Percentiles rank a stretch among this genome's conserved stretches.
phyloP scores from a whole-genome alignment of 2,888 invertebrate genomes.

The Megastigmus dorsalis region DNA sequence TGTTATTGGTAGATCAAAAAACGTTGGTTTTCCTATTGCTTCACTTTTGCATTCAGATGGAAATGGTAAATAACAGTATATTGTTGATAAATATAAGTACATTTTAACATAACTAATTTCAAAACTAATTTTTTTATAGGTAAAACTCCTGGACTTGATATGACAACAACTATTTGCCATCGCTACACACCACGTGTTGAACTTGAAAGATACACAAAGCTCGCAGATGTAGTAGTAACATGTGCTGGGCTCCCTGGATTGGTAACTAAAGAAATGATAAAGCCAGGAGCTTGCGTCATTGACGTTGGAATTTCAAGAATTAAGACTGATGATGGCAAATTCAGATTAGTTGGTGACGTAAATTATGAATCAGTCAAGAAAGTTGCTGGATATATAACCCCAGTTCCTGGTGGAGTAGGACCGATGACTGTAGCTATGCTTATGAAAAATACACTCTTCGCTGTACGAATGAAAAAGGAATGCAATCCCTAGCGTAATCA shows the following conservation, averaged over 20 bases:
- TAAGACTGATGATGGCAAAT: slow-evolving; percentile 80
- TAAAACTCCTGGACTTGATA: slow-evolving; percentile 82
- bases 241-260: slow-evolving; percentile 85
- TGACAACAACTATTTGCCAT: slow-evolving; percentile 93
- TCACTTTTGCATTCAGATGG: slow-evolving; percentile 88
- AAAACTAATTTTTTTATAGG: slow-evolving; percentile 62
- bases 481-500: not conserved
- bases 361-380: slow-evolving; percentile 89
- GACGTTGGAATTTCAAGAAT: slow-evolving; percentile 91
- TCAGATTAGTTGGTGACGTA: slow-evolving; percentile 90
- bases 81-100: not conserved
- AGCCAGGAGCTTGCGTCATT: slow-evolving; percentile 90
- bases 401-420: slow-evolving; percentile 94
- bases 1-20: slow-evolving; percentile 92
- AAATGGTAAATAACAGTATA: slow-evolving; percentile 77
- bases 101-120: not conserved
- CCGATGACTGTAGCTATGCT: slow-evolving; percentile 97
- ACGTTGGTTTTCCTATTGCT: slow-evolving; percentile 93
- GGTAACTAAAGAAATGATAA: slow-evolving; percentile 89
- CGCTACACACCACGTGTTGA: slow-evolving; percentile 88
- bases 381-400: slow-evolving; percentile 89
- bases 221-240: slow-evolving; percentile 86
- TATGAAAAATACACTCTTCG: slow-evolving; percentile 90
- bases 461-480: slow-evolving; percentile 77
- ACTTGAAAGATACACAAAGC: slow-evolving; percentile 81